Base-by-base conservation (phyloP, 1,140 invertebrate species). In the Choristoneura fumiferana region DNA sequence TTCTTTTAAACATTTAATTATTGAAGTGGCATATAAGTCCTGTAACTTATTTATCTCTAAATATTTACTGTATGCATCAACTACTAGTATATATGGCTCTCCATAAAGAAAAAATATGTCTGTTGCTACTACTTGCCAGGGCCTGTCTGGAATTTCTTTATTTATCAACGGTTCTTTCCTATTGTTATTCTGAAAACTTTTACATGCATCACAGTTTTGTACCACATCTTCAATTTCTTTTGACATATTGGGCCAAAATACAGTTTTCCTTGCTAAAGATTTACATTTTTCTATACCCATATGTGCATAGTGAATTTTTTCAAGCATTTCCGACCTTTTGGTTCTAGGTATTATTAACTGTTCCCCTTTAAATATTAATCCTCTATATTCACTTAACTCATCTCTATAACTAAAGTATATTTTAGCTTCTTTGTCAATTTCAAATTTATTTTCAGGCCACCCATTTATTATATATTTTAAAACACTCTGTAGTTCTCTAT, bases 191-290 rank as follows among this genome's bases (percentile, higher is more conserved):
- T 29, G 18, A 52, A 22, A 52, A 10, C 10, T 52, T n/a, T 52
- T 18, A 52, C 45, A 52, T 22, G 45, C 29, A 52, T n/a, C n/a
- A 52, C 45, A 52, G 29, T 14, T 52, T 18, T 22, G 29, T 8
- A 52, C 17, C 12, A 22, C 43, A 3, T 57, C 29, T 40, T 40
- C 34, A 40, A 57, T 43, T 1, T 57, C 39, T 43, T 17, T 57
- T 29, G 39, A 12, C 55, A 40, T 40, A 12, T 29, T 29, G 1
- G 56, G 56, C 56, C 39, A 58, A 58, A 58, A 58, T 10, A 55
- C 8, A 10, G 12, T 38, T 17, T 3, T 8, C 2, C 34, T 22
- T 8, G 54, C 54, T 9, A 40, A 52, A 18, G 29, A 13, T 49
- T 57, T n/a, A n/a, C n/a, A n/a, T n/a, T n/a, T n/a, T n/a, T n/a